Percentiles rank a stretch among this genome's conserved stretches.
Evolutionary conservation across 92 coral and sea anemone genomes (phyloP).

Genomic region (Actinernus sp.): DNA sequence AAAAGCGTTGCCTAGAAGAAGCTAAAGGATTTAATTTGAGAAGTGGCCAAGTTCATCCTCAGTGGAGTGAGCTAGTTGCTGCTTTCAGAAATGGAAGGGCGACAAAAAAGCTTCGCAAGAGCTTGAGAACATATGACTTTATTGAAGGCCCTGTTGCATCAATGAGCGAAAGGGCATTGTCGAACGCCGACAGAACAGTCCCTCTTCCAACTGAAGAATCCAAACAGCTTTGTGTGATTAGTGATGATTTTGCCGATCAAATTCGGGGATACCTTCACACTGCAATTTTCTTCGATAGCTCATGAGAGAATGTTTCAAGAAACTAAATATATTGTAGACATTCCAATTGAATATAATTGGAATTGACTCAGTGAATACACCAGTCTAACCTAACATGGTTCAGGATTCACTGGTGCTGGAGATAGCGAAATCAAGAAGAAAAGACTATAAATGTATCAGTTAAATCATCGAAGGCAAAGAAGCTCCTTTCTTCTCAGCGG

Average conservation of each 20-base stretch:
- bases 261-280: neutral
- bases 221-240: neutral
- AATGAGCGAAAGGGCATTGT: neutral
- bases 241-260: neutral
- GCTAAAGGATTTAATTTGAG: neutral
- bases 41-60: neutral
- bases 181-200: neutral
- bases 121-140: neutral
- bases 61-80: neutral
- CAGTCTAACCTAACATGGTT: too few relatives aligned
- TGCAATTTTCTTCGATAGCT: neutral
- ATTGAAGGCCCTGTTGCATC: neutral
- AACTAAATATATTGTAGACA: too few relatives aligned
- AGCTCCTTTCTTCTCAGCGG: too few relatives aligned
- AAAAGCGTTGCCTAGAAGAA: neutral
- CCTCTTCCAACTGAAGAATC: too few relatives aligned
- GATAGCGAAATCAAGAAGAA: too few relatives aligned
- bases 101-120: neutral
- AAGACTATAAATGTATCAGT: too few relatives aligned
- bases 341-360: too few relatives aligned
- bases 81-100: neutral
- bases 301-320: too few relatives aligned
- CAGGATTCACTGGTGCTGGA: too few relatives aligned
- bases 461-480: too few relatives aligned
- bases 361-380: too few relatives aligned